Base-by-base conservation (phyloP, 2,888 invertebrate genomes). In the Quadroppia sp. region DNA sequence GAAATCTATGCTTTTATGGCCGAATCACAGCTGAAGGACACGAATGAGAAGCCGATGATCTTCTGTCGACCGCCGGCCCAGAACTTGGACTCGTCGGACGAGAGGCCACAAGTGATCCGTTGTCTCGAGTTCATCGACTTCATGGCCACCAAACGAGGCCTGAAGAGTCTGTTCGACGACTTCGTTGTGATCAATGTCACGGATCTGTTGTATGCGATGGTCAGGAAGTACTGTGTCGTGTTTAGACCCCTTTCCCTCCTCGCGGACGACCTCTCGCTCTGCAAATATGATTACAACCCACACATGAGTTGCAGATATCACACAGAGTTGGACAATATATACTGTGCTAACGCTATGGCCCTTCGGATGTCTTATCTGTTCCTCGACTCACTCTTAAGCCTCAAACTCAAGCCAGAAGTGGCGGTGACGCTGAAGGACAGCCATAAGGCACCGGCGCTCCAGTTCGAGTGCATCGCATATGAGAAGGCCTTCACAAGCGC, bases 281-380 rank as follows among this genome's bases (percentile, higher is more conserved):
- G 7, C 20, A 36, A 25, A 36, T 61, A 13, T 20, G 61, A 61
- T 17, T 61, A 61, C 11, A 11, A 32, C 20, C 30, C 61, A 13
- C 11, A 61, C 32, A 30, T 61, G n/a, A 61, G n/a, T 15, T 61
- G 61, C 25, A n/a, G 9, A n/a, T 61, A 32, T n/a, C 61, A 61
- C 11, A 1, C 2, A 11, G n/a, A 2, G 4, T 7, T 13, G 3
- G 32, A 32, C n/a, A 61, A 61, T 20, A 15, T 4, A 2, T 61
- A 36, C 61, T 61, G 61, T 32, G 28, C 61, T n/a, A 6, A 28
- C 4, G 61, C 13, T 0, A n/a, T 61, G 2, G 6, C 30, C n/a
- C 6, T 32, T 2, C 17, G 61, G 20, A 17, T 30, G 30, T n/a
- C 61, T 1, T 61, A 32, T 32, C 32, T 61, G n/a, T 61, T 32